Base-by-base conservation (phyloP, 2,888 invertebrate genomes). In the Tiphia femorata region DNA sequence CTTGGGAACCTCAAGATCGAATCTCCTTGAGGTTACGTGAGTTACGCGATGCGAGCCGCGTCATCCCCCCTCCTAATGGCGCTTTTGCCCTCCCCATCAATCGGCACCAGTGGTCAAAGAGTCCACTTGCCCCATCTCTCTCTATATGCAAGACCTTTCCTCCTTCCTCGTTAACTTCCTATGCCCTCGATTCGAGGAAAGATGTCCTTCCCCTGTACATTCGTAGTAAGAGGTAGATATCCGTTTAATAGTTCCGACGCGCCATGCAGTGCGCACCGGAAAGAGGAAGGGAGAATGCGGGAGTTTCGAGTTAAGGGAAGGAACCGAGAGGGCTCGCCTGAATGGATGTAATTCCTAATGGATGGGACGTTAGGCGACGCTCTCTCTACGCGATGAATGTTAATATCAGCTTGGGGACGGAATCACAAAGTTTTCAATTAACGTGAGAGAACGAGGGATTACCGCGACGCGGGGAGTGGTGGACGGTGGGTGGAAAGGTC, bases 271-370 rank as follows among this genome's bases (percentile, higher is more conserved):
- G n/a, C n/a, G n/a, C n/a, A n/a, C n/a, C 30, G 5, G 19, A 46
- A 35, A 47, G 37, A 47, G 20, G 27, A 19, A 44, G 42, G 44
- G 44, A 42, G 38, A 29, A 17, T 29, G 29, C 14, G 55, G 12
- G 12, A 43, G 16, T 37, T 37, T 37, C 19, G 19, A 8, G 23
- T 23, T 7, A 23, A 38, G 6, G 16, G 23, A 10, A n/a, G n/a
- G n/a, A n/a, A n/a, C n/a, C n/a, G 33, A 49, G 53, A 54, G 40
- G 35, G 20, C 46, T 20, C 30, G 40, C 40, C 50, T 44, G 58
- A 69, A 69, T 62, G 62, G 58, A 52, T 68, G 62, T 70, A 64
- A 69, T 69, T 64, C 60, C 58, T 65, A 67, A 70, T 67, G 67
- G 64, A 70, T 61, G 57, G 37, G 43, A 41, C 54, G 64, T 59